Base-by-base conservation (phyloP, 2,888 invertebrate genomes). In the Drosophila prostipennis region DNA sequence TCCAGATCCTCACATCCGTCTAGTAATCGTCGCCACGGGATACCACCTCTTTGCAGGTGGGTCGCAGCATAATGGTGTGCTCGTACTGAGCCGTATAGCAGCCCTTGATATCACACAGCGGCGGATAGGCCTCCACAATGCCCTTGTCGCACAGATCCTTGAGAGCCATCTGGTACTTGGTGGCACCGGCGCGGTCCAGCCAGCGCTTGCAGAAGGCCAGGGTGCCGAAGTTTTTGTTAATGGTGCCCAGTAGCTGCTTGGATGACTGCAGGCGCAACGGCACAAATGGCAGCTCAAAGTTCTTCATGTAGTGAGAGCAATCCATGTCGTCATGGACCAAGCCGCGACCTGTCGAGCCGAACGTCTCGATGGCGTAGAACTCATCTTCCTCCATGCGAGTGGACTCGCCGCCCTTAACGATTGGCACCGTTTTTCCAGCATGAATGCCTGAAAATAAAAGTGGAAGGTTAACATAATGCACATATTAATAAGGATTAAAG, bases 11-110 rank as follows among this genome's bases (percentile, higher is more conserved):
- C 8, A 8, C 8, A 13, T 45, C 19, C 34, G 32, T n/a, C 55
- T 89, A 91, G 70, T 98, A 99, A 92, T 99, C 99, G 75, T 97
- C 96, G 34, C 99, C 99, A 72, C 99, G 96, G 29, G 98, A 98
- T 51, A 99, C 96, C 26, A 99, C 95, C 92, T 99, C 99, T 92
- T 99, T 99, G 93, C 99, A 99, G 0, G 98, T 99, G 43, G 99
- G 99, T 87, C 99, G 94, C 76, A 99, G 93, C 80, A 99, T 95
- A 88, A 99, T 96, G 5, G 99, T 99, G 92, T 99, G 99, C 91
- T 99, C 99, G 91, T 97, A 99, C 93, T 99, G 99, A 46, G 99
- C 99, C 0, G 99, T 99, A 93, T 99, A 99, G 91, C 97, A 98
- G 63, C 99, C 99, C 92, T 97, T 98, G 76, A 96, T 94, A 93